Percentiles rank a stretch among this genome's conserved stretches.
Evolutionary conservation across 2,888 invertebrate species (phyloP).

Genomic region (Caenorhabditis angaria): DNA sequence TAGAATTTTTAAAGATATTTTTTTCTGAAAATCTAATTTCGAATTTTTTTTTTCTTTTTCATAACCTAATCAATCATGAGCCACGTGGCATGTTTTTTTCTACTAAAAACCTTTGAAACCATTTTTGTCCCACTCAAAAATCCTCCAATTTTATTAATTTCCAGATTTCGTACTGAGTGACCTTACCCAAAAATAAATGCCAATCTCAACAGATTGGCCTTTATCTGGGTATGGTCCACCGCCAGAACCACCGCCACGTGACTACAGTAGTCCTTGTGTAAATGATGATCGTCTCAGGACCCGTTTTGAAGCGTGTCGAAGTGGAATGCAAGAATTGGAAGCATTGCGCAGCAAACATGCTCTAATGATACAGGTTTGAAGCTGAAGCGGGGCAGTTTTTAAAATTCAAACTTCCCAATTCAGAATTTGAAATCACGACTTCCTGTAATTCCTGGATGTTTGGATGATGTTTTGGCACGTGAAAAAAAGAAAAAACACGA

Average conservation of each 20-base stretch:
- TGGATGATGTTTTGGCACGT: slow-evolving; percentile 45
- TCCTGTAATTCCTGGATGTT: slow-evolving; percentile 49
- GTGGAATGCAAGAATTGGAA: slow-evolving; percentile 53
- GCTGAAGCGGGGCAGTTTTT: neutral
- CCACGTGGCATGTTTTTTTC: too few species aligned
- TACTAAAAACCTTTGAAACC: too few species aligned
- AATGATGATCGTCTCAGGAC: slow-evolving; percentile 43
- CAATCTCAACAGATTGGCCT: neutral
- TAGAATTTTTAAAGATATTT: too few species aligned
- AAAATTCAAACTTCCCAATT: neutral
- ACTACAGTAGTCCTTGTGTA: slow-evolving; percentile 21
- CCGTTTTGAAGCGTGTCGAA: slow-evolving; percentile 51
- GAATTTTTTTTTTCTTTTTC: too few species aligned
- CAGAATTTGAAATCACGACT: slow-evolving; percentile 49
- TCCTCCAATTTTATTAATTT: neutral
- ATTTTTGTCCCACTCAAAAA: too few species aligned
- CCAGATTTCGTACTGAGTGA: neutral
- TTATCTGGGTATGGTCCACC: slow-evolving; percentile 39
- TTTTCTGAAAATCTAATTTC: too few species aligned
- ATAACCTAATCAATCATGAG: too few species aligned
- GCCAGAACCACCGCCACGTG: slow-evolving; percentile 37
- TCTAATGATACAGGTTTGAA: slow-evolving; percentile 40
- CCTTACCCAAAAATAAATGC: neutral
- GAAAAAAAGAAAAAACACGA: slow-evolving; percentile 39
- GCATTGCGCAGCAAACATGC: slow-evolving; percentile 47